Evolutionary conservation across 2,113 vertebrate species (phyloP).

Genomic region (Nibea coibor): DNA sequence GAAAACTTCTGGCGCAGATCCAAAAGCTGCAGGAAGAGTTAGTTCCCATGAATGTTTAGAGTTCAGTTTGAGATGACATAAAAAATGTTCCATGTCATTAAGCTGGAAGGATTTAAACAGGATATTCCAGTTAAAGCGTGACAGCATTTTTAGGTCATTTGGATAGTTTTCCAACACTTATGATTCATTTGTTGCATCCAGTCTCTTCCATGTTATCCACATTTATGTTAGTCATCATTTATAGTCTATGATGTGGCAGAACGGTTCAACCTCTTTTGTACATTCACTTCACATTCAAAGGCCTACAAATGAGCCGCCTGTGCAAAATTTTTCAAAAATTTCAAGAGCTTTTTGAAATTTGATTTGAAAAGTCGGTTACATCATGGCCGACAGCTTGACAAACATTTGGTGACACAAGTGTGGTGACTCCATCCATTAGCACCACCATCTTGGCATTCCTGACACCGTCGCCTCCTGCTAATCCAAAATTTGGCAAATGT

Average conservation of each 20-base stretch:
- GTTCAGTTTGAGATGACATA: slow-evolving; percentile 15
- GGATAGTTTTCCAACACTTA: not conserved
- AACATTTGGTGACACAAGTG: not conserved
- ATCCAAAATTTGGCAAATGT: no score
- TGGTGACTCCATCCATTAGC: no score
- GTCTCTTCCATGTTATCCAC: not conserved
- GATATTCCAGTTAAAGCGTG: not conserved
- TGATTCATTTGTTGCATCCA: not conserved
- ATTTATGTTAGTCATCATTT: not conserved
- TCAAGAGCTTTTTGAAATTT: not conserved
- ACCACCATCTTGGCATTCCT: no score
- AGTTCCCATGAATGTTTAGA: slow-evolving; percentile 63
- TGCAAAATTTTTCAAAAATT: not conserved
- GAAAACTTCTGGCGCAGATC: slow-evolving; percentile 57
- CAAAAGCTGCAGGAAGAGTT: slow-evolving; percentile 54
- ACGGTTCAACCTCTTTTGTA: no score
- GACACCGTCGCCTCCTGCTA: no score
- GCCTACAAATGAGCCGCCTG: no score
- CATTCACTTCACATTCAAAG: not conserved
- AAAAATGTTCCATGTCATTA: not conserved
- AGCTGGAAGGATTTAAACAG: not conserved
- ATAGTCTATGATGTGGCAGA: not conserved
- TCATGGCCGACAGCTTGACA: not conserved
- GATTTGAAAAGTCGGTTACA: not conserved
- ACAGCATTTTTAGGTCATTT: not conserved